Base-by-base conservation (phyloP, 2,888 invertebrate genomes). In the Nomada ruficornis region DNA sequence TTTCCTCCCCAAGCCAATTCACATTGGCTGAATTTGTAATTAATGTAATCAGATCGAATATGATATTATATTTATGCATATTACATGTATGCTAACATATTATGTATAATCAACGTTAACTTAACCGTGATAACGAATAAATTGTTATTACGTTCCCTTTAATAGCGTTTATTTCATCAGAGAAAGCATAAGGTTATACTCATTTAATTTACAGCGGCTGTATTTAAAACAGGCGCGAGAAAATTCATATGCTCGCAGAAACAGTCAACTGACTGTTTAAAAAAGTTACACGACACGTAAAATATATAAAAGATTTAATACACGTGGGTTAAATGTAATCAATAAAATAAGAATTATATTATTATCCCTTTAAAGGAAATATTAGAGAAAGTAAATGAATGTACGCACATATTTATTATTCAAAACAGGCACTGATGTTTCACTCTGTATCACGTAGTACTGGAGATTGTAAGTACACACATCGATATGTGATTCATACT, bases 121-220 rank as follows among this genome's bases (percentile, higher is more conserved):
- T 82, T 76, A 77, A 70, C 64, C 62, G 57, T 70, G 72, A 80
- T 83, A 73, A 80, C 50, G 59, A 88, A 90, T 90, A 91, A 90
- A 90, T 85, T 89, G 86, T 89, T 90, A 85, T 83, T 80, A 71
- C 72, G 77, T 90, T 86, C 85, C 78, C 83, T 85, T 86, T 68
- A 83, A 86, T 60, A 13, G 50, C 36, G n/a, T 55, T 55, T 47
- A 42, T 63, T 52, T 60, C 52, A 55, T 63, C 15, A 55, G 9
- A 54, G n/a, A 54, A 18, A 54, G 36, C 52, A 18, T 54, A 47
- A 9, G 23, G 29, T 60, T 36, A 36, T 36, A 36, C 36, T 36
- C 36, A 44, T 7, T 47, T 44, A 15, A 47, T 62, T 62, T 44
- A 15, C 20, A 18, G 23, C 15, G 0, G 3, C 20, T 36, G 29